phyloP scores from a whole-genome alignment of 2,797 vertebrate genomes.

The Sebastes dallii region DNA sequence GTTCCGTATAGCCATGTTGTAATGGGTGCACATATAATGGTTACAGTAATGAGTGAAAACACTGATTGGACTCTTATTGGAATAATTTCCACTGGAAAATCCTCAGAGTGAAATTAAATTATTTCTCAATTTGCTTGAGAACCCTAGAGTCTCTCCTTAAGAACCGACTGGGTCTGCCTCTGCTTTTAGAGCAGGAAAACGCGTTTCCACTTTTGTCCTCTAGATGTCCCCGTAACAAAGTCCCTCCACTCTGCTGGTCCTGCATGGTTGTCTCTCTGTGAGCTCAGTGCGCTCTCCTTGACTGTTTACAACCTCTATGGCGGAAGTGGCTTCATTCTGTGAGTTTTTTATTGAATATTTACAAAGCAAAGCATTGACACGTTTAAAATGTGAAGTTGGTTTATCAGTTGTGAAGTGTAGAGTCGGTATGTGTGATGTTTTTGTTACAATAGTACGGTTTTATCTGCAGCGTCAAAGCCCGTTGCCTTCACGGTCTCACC shows the following conservation, averaged over 20 bases:
- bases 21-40: background rate
- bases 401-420: fast-evolving
- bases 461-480: background rate
- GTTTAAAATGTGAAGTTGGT: background rate
- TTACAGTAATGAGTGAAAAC: background rate
- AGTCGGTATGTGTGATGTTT: background rate
- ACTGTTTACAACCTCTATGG: conserved; percentile 22
- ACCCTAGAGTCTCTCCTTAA: background rate
- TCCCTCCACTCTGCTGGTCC: fast-evolving
- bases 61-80: background rate
- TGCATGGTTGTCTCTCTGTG: no score
- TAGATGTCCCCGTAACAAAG: conserved; percentile 56
- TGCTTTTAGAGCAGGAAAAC: background rate
- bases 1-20: background rate
- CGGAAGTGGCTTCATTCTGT: conserved; percentile 41
- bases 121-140: conserved; percentile 1
- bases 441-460: background rate
- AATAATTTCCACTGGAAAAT: background rate
- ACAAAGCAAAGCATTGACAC: fast-evolving
- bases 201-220: conserved; percentile 32
- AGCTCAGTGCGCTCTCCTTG: conserved; percentile 20
- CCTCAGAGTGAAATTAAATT: conserved; percentile 2
- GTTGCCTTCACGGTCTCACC: background rate
- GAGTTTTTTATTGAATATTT: conserved; percentile 36
- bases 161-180: background rate